Percentiles rank a stretch among this genome's conserved stretches.
Conservation (phyloP, 2,113 vertebrate species). For the Solea senegalensis region DNA sequence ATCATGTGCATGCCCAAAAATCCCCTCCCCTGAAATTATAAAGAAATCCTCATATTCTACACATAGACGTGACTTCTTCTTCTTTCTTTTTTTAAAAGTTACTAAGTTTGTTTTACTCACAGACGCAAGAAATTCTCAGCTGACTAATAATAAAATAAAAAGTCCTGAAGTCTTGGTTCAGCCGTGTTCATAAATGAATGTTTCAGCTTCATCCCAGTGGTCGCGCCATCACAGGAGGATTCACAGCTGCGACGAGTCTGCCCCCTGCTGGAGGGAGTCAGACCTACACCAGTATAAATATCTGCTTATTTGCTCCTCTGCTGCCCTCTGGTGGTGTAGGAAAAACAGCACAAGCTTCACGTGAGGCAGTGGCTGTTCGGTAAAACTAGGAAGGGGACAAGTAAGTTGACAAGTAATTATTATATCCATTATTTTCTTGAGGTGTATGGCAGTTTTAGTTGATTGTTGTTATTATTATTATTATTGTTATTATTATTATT, state of each 20-base stretch:
- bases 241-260: not conserved
- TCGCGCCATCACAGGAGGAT: not conserved
- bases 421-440: not conserved
- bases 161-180: no score
- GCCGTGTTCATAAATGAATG: not conserved
- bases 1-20: not conserved
- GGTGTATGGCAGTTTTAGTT: no score
- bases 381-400: no score
- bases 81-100: no score
- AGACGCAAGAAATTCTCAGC: no score
- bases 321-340: slow-evolving; percentile 6
- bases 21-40: not conserved
- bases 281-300: not conserved
- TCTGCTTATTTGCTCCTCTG: not conserved
- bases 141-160: no score
- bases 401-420: no score
- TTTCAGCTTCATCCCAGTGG: not conserved
- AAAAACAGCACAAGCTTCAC: not conserved
- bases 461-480: no score
- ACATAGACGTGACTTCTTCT: no score
- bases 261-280: slow-evolving; percentile 32
- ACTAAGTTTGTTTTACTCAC: no score
- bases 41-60: not conserved
- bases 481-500: no score
- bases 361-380: no score